Base-by-base conservation (phyloP, 2,797 vertebrate species). In the Chelon labrosus region DNA sequence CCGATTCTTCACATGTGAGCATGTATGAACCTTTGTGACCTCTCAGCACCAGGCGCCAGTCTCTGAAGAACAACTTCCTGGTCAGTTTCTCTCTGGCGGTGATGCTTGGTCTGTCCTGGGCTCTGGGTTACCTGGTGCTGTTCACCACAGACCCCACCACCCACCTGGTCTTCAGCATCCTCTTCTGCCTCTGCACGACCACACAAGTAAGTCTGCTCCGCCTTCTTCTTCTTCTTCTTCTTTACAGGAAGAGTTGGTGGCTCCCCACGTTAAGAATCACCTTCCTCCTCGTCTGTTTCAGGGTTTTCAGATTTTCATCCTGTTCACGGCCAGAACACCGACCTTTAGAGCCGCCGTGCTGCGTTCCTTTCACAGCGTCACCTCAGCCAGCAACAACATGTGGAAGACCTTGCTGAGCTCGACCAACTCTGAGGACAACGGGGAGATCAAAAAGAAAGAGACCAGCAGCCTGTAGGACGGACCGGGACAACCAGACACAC, bases 141-240 rank as follows among this genome's bases (percentile, higher is more conserved):
- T 7, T 86, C 64, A 77, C 49, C 1, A 10, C 70, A 4, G 70
- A 90, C 31, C 1, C 22, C 22, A 22, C 10, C 17, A 42, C 61
- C 1, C 0, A 79, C 1, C 0, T 79, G 65, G 0, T 88, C 84
- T 85, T 96, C 79, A 94, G 77, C 76, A 89, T 89, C 16, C 0
- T 92, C 5, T 96, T 96, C 84, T 95, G 93, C 49, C 2, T 95
- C 84, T 91, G 88, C 6, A 95, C 92, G 39, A 86, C 89, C 61
- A 95, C 89, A 7, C 95, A 96, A 93, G 94, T 94, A 14, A 12
- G 41, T 14, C 12, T 22, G 22, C 22, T 22, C 10, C n/a, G n/a
- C n/a, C n/a, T n/a, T n/a, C n/a, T n/a, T n/a, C n/a, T n/a, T n/a
- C 10, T 41, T 41, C 39, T 4, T 3, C 10, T 41, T 42, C 9